These are phyloP conservation scores for Dynastes maya DNA, from an alignment of 2,888 invertebrate genomes.

Conservation along the genomic window DNA sequence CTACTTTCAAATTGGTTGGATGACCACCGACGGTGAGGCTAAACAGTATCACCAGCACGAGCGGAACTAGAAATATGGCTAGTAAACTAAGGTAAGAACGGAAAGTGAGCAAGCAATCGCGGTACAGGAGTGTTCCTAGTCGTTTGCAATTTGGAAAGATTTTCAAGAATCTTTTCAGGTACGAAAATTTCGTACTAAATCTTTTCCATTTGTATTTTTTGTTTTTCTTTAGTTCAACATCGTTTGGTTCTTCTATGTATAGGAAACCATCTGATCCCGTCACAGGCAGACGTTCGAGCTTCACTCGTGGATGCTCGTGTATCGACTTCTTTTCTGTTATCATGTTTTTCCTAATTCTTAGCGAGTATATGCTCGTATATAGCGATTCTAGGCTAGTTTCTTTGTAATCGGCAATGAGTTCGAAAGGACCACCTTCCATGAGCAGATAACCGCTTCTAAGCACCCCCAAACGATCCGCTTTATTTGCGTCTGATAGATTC, in stretches of 20 bases:
- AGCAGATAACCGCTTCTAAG: conserved; percentile 53
- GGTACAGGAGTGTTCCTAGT: conserved; percentile 37
- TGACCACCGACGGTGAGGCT: conserved; percentile 53
- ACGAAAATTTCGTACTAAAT: conserved; percentile 5
- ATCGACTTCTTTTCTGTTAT: conserved; percentile 47
- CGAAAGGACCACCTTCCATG: conserved; percentile 52
- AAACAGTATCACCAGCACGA: conserved; percentile 51
- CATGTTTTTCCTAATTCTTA: conserved; percentile 39
- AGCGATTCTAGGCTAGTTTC: conserved; percentile 52
- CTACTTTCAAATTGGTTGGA: conserved; percentile 52
- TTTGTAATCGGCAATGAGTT: conserved; percentile 48
- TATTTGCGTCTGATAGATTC: conserved; percentile 53
- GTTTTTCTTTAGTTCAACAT: background rate
- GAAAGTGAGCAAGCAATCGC: conserved; percentile 49
- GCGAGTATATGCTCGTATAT: conserved; percentile 52
- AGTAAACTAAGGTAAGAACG: conserved; percentile 50
- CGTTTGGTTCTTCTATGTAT: conserved; percentile 50
- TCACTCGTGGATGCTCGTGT: conserved; percentile 53
- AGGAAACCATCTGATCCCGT: conserved; percentile 55
- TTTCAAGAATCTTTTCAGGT: conserved; percentile 15
- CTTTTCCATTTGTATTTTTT: background rate
- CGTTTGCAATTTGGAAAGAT: conserved; percentile 48
- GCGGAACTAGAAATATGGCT: conserved; percentile 51
- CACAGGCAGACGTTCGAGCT: conserved; percentile 45
- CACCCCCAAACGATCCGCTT: conserved; percentile 54